Base-by-base conservation (phyloP, 1,140 invertebrate genomes). In the Eciton burchellii region DNA sequence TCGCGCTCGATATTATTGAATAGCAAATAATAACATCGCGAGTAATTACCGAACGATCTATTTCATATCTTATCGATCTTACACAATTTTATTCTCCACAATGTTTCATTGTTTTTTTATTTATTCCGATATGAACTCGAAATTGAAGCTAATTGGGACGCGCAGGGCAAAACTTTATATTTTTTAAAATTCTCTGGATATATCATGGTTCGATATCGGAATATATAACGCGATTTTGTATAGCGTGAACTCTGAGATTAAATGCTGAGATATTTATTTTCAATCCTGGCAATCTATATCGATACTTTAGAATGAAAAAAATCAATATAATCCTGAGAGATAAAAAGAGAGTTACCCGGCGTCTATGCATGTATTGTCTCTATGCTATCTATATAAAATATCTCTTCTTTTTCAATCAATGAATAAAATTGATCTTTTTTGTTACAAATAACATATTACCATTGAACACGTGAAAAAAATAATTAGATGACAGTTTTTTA, bases 381-480 rank as follows among this genome's bases (percentile, higher is more conserved):
- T 73, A 59, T 73, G 59, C 21, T n/a, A n/a, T n/a, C n/a, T n/a
- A 43, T 59, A 26, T 3, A 73, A 59, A 52, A 59, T 73, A 59
- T 59, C 54, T 21, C 59, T 73, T 73, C 70, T 73, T 73, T 59
- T 35, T 54, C 43, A 59, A 19, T 29, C 70, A 26, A 19, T 59
- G 21, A 73, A 73, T 73, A 52, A 73, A 35, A 73, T 73, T 60
- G 71, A 35, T 73, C 43, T 54, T 26, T 5, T 16, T 21, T 19
- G 71, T 60, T 73, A 73, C 54, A 73, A 73, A 73, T 73, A 41
- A 73, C 41, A 49, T 26, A 47, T 54, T 73, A 73, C 45, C 54
- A 73, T 73, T 73, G 71, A 60, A 73, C 41, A 73, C 21, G 16
- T 60, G 54, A 73, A 73, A 60, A 73, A 73, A 60, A 16, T 73